These are phyloP conservation scores for Eclectus roratus DNA, from an alignment of 2,113 vertebrate genomes.

Conservation along the genomic window DNA sequence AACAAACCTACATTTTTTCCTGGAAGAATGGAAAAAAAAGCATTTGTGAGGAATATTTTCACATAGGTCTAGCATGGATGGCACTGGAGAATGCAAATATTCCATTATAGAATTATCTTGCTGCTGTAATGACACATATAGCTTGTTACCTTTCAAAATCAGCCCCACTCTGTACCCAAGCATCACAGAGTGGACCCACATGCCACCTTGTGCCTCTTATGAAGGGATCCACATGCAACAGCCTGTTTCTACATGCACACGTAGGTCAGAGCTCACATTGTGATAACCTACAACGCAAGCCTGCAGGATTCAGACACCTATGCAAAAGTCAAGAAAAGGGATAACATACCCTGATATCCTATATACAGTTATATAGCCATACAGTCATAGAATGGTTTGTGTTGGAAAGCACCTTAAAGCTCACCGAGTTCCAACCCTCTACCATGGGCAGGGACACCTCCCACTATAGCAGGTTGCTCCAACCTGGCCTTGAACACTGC, in stretches of 20 bases:
- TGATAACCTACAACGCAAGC: background rate
- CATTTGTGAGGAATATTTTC: background rate
- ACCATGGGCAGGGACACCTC: background rate
- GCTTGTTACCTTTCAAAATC: background rate
- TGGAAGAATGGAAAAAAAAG: accelerated
- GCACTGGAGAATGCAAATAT: background rate
- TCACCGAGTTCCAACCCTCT: background rate
- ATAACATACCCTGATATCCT: background rate
- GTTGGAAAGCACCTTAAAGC: background rate
- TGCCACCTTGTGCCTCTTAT: accelerated
- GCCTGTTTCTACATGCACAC: accelerated
- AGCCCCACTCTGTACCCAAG: background rate
- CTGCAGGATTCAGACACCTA: background rate
- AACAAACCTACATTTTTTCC: background rate
- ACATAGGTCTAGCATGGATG: background rate
- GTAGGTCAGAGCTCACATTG: background rate
- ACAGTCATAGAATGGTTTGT: background rate
- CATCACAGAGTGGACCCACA: accelerated
- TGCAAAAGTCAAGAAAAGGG: background rate
- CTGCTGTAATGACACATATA: background rate
- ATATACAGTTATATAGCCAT: background rate
- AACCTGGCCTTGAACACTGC: background rate
- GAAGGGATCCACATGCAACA: background rate
- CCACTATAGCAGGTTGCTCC: background rate
- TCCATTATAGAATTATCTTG: background rate